Base-by-base conservation (phyloP, 53 echinoderm and acorn worm species). In the Mesocentrotus franciscanus region DNA sequence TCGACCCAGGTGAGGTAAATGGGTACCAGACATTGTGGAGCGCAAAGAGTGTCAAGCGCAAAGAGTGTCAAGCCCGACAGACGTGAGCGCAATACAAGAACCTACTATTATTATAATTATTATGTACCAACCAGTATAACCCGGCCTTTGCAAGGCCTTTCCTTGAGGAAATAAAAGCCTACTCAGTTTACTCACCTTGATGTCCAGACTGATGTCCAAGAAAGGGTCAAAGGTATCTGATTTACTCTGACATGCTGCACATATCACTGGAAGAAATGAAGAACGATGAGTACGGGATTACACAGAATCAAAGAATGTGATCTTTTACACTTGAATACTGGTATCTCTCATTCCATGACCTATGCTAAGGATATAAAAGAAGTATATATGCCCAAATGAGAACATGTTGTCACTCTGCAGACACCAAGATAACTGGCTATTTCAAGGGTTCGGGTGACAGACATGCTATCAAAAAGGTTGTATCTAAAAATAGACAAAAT, bases 181-280 rank as follows among this genome's bases (percentile, higher is more conserved):
- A 74, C 74, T 49, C 6, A 7, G 49, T 4, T 64, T 6, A 64
- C 97, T 96, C 92, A 99, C 99, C 97, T 99, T 99, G 42, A 99
- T 98, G 36, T 99, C 99, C 29, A 99, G 92, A 56, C 97, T 96
- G 17, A 99, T 98, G 87, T 99, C 99, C 32, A 99, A 90, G 94
- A 98, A 97, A 22, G 99, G 98, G 60, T 99, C 99, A 93, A 93
- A 97, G 18, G 99, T 99, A 79, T 99, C 99, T 14, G 99, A 99
- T 78, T 97, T 99, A 79, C 93, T 93, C 92, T 97, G 97, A 71
- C 99, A 99, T 8, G 96, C 90, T 22, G 97, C 95, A 93, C 99
- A 99, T 20, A 92, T 96, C 18, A 99, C 99, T 99, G 96, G 26
- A 93, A 96, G 32, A 76, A 29, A 83, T 11, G 71, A 56, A 95